A percentile compares a stretch with the other conserved stretches of the same genome.
Conservation (phyloP, 1,140 invertebrate genomes). For the Brachionus calyciflorus region DNA sequence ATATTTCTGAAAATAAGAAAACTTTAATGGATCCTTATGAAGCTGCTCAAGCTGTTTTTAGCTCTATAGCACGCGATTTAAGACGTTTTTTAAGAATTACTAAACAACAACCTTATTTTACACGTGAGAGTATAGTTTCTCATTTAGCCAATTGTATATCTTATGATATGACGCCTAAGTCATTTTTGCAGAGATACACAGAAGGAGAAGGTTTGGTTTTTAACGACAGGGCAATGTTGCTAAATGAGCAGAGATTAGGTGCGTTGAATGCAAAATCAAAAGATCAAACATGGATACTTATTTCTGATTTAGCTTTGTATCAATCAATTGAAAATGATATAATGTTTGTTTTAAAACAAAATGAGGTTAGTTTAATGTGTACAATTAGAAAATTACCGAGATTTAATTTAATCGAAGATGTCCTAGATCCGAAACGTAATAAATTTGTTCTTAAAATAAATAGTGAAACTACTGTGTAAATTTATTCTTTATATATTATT, state of each 20-base stretch:
- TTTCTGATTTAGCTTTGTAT: constrained; percentile 84
- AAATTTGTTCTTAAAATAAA: constrained; percentile 89
- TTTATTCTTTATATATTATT: too few relatives aligned
- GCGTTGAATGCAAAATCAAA: neutral
- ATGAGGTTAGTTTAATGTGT: constrained; percentile 81
- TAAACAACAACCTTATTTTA: constrained; percentile 86
- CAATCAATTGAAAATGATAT: constrained; percentile 71
- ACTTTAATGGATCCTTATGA: constrained; percentile 33
- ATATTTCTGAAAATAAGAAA: neutral
- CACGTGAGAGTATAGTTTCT: constrained; percentile 80
- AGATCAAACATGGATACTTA: constrained; percentile 73
- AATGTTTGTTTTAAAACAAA: constrained; percentile 73
- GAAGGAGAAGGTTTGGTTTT: constrained; percentile 66
- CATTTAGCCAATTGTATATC: constrained; percentile 85
- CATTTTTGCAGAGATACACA: constrained; percentile 74
- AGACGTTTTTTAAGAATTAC: constrained; percentile 94
- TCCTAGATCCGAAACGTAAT: constrained; percentile 89
- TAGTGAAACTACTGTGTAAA: constrained; percentile 88
- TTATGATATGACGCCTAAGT: constrained; percentile 84
- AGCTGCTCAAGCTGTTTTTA: constrained; percentile 74
- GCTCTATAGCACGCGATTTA: constrained; percentile 85
- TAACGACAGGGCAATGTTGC: constrained; percentile 18
- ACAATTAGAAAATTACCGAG: constrained; percentile 76
- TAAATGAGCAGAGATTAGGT: constrained; percentile 44
- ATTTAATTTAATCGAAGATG: constrained; percentile 84